These are phyloP conservation scores for Machimus atricapillus DNA, from an alignment of 2,888 invertebrate species.

Conservation along the genomic window DNA sequence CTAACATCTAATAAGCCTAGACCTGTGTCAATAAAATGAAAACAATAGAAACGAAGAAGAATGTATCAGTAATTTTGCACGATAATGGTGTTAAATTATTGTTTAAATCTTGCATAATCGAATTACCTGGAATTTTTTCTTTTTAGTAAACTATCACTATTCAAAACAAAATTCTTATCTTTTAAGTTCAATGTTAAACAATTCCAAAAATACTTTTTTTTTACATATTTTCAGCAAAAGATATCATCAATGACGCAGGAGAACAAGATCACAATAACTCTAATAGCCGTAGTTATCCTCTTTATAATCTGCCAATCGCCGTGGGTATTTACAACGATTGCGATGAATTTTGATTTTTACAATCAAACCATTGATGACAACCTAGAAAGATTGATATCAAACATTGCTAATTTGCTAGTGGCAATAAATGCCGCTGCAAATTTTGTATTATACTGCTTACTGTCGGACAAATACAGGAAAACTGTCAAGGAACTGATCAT, in stretches of 20 bases:
- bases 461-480: slow-evolving; percentile 76
- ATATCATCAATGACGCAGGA: slow-evolving; percentile 67
- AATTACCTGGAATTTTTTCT: neutral
- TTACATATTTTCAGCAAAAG: slow-evolving; percentile 55
- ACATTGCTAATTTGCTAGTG: slow-evolving; percentile 75
- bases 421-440: slow-evolving; percentile 78
- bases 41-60: too few species aligned
- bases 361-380: slow-evolving; percentile 41
- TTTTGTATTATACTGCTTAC: slow-evolving; percentile 78
- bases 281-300: slow-evolving; percentile 77
- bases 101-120: too few species aligned
- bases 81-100: too few species aligned
- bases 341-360: neutral
- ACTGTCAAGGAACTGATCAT: slow-evolving; percentile 63
- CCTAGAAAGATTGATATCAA: slow-evolving; percentile 63
- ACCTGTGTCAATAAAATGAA: too few species aligned
- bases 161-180: neutral
- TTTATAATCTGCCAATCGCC: slow-evolving; percentile 79
- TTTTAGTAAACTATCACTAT: neutral
- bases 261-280: slow-evolving; percentile 77
- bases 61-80: too few species aligned
- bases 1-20: too few species aligned
- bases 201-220: neutral
- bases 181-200: neutral
- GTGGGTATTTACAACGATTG: slow-evolving; percentile 61